Evolutionary conservation across 1,140 invertebrate species (phyloP), one percentile per base, ranked within the genome.

Genomic region (Ceratina japonica): DNA sequence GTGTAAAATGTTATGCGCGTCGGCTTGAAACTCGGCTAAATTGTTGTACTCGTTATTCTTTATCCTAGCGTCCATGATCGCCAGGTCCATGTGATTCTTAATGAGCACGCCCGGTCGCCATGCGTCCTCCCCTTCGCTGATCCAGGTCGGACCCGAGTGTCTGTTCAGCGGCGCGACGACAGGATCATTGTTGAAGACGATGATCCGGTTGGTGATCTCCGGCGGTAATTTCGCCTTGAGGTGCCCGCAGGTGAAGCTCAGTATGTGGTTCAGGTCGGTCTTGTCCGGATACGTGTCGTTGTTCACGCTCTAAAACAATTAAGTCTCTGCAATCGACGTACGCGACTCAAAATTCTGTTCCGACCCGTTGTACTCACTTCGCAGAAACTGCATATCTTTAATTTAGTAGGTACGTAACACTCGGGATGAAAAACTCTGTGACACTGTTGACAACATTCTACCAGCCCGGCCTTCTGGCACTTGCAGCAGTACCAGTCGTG

Each of bases 401-500:
- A 58, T 66, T 90, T 89, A 1, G 58, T 78, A 37, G 88, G 81
- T 12, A 65, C 70, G 52, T 91, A 79, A 68, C 91, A 91, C 18
- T 89, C 86, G 18, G 68, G 37, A 62, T 92, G 91, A 82, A 87
- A 92, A 27, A 91, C 91, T 37, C 90, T 87, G 52, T 88, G 84
- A 80, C 91, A 91, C n/a, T 90, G 85, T 59, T 89, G 85, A 66
- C 91, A 92, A 59, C 87, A 88, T 62, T 90, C 89, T 10, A 92
- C 88, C 13, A 56, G 8, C 7, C 91, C 91, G 15, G 89, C 90
- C 82, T 87, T 87, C 22, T 92, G 90, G 31, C 91, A 92, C 31
- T 91, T 89, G 63, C 72, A 91, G 69, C 91, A 92, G 49, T 92
- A 91, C 91, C 91, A 92, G 64, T 92, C 91, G 49, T 91, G 83